Conservation (phyloP, 2,797 vertebrate species). For the Lophius americanus region DNA sequence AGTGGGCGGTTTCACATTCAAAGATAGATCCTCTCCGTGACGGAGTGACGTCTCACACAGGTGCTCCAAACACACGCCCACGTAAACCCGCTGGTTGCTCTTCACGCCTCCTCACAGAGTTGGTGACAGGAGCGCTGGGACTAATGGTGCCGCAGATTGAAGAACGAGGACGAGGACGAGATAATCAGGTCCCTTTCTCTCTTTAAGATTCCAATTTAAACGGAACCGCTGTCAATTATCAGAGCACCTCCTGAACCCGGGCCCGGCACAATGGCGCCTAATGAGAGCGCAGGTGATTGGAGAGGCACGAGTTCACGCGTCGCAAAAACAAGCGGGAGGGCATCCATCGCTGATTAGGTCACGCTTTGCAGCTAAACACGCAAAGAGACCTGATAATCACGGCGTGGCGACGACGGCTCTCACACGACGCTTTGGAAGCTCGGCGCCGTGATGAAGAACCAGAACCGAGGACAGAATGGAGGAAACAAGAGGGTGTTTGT, state of each 20-base stretch:
- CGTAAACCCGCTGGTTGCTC: conserved; percentile 48
- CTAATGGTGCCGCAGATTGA: conserved; percentile 35
- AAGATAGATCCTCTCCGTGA: too few species aligned
- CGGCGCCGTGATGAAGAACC: neutral
- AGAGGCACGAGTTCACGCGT: conserved; percentile 30
- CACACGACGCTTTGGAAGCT: neutral
- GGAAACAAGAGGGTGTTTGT: neutral
- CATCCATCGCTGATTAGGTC: conserved; percentile 53
- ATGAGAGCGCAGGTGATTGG: conserved; percentile 67
- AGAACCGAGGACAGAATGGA: neutral
- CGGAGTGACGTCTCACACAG: too few species aligned
- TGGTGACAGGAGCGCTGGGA: conserved; percentile 25
- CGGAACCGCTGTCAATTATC: conserved; percentile 62
- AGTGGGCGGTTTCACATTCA: too few species aligned
- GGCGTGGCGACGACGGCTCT: conserved; percentile 12
- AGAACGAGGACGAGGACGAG: conserved; percentile 37
- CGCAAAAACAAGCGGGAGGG: conserved; percentile 38
- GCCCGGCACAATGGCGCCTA: conserved; percentile 56
- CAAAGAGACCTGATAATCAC: conserved; percentile 37
- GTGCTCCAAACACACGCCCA: neutral
- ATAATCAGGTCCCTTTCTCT: conserved; percentile 59
- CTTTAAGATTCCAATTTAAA: conserved; percentile 53
- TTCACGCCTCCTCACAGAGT: conserved; percentile 50
- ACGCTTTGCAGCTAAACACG: conserved; percentile 19
- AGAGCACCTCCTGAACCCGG: conserved; percentile 52